phyloP scores from a whole-genome alignment of 2,113 vertebrate genomes.

The Shinisaurus crocodilurus region DNA sequence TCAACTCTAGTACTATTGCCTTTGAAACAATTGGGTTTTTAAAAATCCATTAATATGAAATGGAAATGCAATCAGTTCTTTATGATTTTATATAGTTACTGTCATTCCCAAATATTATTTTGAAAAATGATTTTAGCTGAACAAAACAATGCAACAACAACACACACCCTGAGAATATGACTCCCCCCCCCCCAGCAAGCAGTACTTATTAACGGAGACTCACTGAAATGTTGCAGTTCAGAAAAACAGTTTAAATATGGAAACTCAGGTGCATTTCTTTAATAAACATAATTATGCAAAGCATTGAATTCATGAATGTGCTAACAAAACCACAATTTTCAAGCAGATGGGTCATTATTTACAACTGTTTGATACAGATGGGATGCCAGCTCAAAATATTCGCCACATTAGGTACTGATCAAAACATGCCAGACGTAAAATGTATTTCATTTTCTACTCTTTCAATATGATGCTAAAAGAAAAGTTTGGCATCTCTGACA shows the following conservation, averaged over 20 bases:
- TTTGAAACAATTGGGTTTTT: slow-evolving; percentile 7
- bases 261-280: slow-evolving; percentile 60
- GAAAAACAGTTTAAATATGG: slow-evolving; percentile 44
- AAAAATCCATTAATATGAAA: slow-evolving; percentile 15
- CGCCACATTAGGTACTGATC: slow-evolving; percentile 64
- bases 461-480: neutral
- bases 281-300: slow-evolving; percentile 72
- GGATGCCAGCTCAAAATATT: slow-evolving; percentile 65
- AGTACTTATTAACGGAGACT: slow-evolving; percentile 23
- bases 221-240: slow-evolving; percentile 28
- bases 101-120: slow-evolving; percentile 26
- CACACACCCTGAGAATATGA: neutral
- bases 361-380: slow-evolving; percentile 71
- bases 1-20: accelerated
- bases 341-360: slow-evolving; percentile 75
- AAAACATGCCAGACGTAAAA: slow-evolving; percentile 60
- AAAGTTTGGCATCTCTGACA: slow-evolving; percentile 40
- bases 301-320: slow-evolving; percentile 56
- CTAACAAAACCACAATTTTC: slow-evolving; percentile 65
- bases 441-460: slow-evolving; percentile 30
- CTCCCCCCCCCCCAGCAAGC: slow-evolving; percentile 41
- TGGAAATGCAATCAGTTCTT: slow-evolving; percentile 24
- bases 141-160: slow-evolving; percentile 25
- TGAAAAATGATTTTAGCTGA: slow-evolving; percentile 36
- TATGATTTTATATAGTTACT: slow-evolving; percentile 33